phyloP scores from a whole-genome alignment of 2,113 vertebrate species.

The Esox niger region DNA sequence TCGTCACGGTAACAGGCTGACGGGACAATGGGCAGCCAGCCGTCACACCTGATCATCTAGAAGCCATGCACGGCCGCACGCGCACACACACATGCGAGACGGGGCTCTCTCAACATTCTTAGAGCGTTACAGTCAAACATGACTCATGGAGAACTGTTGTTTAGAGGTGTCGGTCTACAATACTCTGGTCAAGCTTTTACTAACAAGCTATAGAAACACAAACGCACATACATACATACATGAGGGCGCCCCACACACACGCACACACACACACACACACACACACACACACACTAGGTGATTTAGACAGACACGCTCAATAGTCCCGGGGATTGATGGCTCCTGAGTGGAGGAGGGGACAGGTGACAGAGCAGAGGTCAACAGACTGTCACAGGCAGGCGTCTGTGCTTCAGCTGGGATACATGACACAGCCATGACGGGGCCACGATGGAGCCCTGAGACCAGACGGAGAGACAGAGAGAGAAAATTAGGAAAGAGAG shows the following conservation, averaged over 20 bases:
- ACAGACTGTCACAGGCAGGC: neutral
- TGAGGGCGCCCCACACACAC: neutral
- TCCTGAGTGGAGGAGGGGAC: neutral
- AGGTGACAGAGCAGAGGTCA: neutral
- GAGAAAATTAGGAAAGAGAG: too few species aligned
- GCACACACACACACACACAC: slow-evolving; percentile 3
- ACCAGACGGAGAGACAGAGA: too few species aligned
- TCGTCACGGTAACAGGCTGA: slow-evolving; percentile 61
- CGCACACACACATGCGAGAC: slow-evolving; percentile 15
- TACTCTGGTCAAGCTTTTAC: too few species aligned
- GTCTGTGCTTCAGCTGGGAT: neutral
- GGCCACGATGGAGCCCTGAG: too few species aligned
- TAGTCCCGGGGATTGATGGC: neutral
- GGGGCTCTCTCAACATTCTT: neutral
- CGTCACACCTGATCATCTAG: slow-evolving; percentile 66
- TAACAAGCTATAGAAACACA: too few species aligned
- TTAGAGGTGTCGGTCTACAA: neutral
- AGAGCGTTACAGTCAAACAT: slow-evolving; percentile 7
- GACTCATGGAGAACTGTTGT: slow-evolving; percentile 12
- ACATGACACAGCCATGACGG: too few species aligned
- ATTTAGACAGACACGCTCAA: neutral
- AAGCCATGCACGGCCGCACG: neutral
- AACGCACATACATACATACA: neutral
- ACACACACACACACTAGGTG: neutral
- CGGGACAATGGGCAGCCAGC: slow-evolving; percentile 58